Percentiles rank a stretch among this genome's conserved stretches.
phyloP scores from a whole-genome alignment of 2,797 vertebrate species.

The Pseudopleuronectes americanus region DNA sequence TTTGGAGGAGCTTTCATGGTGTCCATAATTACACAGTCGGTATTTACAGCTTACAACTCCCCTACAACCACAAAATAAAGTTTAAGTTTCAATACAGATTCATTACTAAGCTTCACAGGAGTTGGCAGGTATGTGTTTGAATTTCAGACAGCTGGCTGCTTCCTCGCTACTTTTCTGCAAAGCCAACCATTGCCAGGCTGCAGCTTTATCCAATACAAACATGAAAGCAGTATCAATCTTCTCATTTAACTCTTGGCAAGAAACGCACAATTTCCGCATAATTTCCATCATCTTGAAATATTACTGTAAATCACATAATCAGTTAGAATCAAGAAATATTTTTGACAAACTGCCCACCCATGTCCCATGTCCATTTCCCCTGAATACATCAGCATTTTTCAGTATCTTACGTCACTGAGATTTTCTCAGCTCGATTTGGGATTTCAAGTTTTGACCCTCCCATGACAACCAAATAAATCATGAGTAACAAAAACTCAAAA shows the following conservation, averaged over 20 bases:
- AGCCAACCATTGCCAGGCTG: neutral
- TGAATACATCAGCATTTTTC: conserved; percentile 14
- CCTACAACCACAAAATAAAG: too few species aligned
- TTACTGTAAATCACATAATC: conserved; percentile 20
- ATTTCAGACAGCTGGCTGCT: neutral
- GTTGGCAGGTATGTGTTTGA: neutral
- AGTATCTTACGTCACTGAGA: conserved; percentile 3
- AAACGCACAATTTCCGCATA: neutral
- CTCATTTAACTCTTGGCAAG: conserved; percentile 5
- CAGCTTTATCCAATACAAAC: conserved; percentile 3
- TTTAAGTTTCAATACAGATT: neutral
- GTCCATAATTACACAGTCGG: too few species aligned
- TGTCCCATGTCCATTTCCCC: conserved; percentile 49
- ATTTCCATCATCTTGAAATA: conserved; percentile 24
- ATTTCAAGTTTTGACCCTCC: conserved; percentile 25
- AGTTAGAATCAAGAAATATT: conserved; percentile 14
- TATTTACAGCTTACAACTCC: too few species aligned
- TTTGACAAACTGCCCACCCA: conserved; percentile 75
- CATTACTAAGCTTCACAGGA: neutral
- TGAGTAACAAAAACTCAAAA: conserved; percentile 5
- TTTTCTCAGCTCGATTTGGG: neutral
- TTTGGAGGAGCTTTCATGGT: too few species aligned
- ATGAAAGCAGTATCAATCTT: neutral
- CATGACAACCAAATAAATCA: conserved; percentile 5
- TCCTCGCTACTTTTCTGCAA: neutral